phyloP scores from a whole-genome alignment of 2,797 vertebrate genomes.

The Acanthis flammea region DNA sequence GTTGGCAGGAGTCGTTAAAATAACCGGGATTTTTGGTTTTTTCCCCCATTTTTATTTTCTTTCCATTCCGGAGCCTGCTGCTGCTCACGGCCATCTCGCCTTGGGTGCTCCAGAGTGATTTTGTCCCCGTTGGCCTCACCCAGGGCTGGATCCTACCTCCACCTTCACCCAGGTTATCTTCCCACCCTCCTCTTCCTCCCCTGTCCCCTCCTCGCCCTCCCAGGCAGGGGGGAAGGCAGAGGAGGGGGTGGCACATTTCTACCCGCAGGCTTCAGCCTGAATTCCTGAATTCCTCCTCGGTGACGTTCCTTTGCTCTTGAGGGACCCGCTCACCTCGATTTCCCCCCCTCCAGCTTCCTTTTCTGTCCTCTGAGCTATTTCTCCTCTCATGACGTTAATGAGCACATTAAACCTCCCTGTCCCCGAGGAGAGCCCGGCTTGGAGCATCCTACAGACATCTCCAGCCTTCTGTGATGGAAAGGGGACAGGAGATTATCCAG shows the following conservation, averaged over 20 bases:
- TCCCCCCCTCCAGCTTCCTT: background rate
- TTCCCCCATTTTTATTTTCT: background rate
- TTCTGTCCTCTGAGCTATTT: constrained; percentile 33
- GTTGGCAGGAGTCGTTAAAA: rapidly evolving
- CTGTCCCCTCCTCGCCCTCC: background rate
- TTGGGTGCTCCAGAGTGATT: background rate
- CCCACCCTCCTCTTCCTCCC: background rate
- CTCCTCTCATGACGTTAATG: background rate
- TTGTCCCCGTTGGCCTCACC: background rate
- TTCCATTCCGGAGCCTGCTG: rapidly evolving
- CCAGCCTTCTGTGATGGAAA: background rate
- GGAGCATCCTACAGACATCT: background rate
- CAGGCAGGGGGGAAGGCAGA: background rate
- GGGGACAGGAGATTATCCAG: background rate
- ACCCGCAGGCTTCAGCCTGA: background rate
- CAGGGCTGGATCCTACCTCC: background rate
- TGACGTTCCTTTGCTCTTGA: constrained; percentile 14
- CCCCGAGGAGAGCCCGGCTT: background rate
- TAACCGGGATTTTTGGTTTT: background rate
- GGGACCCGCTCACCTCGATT: background rate
- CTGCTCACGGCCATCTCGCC: rapidly evolving
- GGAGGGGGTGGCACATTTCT: background rate
- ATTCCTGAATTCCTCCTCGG: background rate
- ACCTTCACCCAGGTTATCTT: background rate
- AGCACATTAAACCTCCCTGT: background rate